Percentiles rank a stretch among this genome's conserved stretches.
These are phyloP conservation scores for Meandrina meandrites DNA, from an alignment of 92 coral and sea anemone genomes.

Conservation along the genomic window DNA sequence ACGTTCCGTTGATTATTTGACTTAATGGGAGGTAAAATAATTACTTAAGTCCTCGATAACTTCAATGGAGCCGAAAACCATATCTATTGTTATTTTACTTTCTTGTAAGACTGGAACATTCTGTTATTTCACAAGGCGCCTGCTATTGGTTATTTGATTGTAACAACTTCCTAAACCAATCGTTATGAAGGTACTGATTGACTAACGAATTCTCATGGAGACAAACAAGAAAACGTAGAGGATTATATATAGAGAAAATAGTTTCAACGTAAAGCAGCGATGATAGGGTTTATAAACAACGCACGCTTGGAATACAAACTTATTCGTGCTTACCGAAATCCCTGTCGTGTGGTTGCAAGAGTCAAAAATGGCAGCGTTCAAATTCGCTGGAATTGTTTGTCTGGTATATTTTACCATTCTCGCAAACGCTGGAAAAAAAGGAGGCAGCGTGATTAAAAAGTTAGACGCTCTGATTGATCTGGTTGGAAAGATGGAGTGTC, in stretches of 20 bases:
- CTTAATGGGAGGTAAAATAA: no score
- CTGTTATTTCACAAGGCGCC: background rate
- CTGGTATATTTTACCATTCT: background rate
- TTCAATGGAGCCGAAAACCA: background rate
- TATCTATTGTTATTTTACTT: background rate
- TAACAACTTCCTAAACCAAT: no score
- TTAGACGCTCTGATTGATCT: background rate
- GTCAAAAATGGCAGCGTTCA: background rate
- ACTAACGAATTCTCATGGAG: no score
- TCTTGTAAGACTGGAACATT: no score
- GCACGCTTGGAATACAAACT: no score
- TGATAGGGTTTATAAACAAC: background rate
- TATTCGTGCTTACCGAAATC: background rate
- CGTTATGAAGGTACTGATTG: no score
- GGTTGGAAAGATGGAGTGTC: background rate
- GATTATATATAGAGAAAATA: no score
- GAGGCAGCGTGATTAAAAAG: background rate
- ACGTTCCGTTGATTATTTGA: background rate
- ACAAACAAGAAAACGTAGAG: no score
- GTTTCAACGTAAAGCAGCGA: background rate
- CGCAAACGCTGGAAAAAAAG: background rate
- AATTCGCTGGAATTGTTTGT: background rate
- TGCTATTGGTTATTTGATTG: background rate
- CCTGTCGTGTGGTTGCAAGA: background rate
- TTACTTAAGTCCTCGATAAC: background rate